A percentile compares a stretch with the other conserved stretches of the same genome.
Evolutionary conservation across 2,113 vertebrate genomes (phyloP).

Genomic region (Chelonoidis abingdonii): DNA sequence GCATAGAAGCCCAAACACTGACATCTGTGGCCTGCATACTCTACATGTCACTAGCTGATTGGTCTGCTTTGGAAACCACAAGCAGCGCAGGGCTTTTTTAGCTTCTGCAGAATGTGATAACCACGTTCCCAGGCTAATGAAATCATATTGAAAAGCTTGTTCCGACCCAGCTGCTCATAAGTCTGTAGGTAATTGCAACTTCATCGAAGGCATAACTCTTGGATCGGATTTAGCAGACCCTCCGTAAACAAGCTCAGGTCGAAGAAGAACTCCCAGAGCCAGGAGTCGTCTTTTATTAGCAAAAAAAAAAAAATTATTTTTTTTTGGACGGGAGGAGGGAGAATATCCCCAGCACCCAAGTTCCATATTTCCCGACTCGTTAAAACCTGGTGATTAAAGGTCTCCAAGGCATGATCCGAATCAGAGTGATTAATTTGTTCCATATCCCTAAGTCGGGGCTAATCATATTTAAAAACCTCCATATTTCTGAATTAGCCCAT

Average conservation of each 20-base stretch:
- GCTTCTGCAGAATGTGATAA: neutral
- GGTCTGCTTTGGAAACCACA: neutral
- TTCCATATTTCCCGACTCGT: neutral
- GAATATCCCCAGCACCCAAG: neutral
- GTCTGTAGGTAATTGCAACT: neutral
- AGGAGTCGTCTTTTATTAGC: neutral
- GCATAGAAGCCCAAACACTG: neutral
- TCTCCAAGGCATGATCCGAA: neutral
- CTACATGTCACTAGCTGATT: neutral
- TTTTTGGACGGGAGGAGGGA: no score
- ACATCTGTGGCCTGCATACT: neutral
- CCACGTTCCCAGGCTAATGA: neutral
- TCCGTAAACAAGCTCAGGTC: neutral
- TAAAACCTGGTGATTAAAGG: neutral
- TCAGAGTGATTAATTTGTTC: neutral
- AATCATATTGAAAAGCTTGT: neutral
- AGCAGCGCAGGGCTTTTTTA: neutral
- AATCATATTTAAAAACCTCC: neutral
- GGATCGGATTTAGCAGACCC: neutral
- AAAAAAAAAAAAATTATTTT: neutral
- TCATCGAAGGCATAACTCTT: neutral
- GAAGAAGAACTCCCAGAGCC: neutral
- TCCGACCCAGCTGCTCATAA: neutral
- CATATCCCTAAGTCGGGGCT: neutral
- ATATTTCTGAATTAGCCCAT: neutral